Base-by-base conservation (phyloP, 2,888 invertebrate species). In the Rosalia funebris region DNA sequence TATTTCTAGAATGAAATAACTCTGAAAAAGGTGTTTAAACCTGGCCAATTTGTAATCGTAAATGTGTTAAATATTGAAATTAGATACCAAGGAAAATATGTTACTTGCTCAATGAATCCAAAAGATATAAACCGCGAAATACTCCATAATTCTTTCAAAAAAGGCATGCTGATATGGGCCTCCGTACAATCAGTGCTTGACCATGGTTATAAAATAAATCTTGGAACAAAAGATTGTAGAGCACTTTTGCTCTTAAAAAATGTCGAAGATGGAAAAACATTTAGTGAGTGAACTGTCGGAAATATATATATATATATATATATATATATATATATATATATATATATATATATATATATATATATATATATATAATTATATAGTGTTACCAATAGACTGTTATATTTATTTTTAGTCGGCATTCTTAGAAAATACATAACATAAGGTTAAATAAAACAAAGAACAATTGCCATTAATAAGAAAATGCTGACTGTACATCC, bases 161-260 rank as follows among this genome's bases (percentile, higher is more conserved):
- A 86, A 76, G 88, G 88, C 76, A 78, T 82, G 61, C 71, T 88
- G 0, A 78, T 92, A 14, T 87, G 88, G 78, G 91, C 90, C 0
- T 89, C 89, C 0, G 85, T 96, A 1, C 82, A 84, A 3, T 92
- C 92, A 59, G 81, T 88, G 14, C 92, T 94, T 76, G 95, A 96
- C 75, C 93, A 96, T 77, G 95, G 95, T 0, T 95, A 89, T 74
- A 86, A 91, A 45, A 87, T 96, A 76, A 92, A 93, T 75, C 83
- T 91, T 2, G 96, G 96, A 1, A 84, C 95, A 1, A 82, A 85
- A n/a, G 88, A 89, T 68, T 84, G 90, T 0, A 86, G 88, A 47
- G 89, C 90, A 0, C 95, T 95, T 79, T 79, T 96, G 58, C 87
- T 89, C 0, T 85, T 82, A 48, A 83, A 84, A 25, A 83, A 88